phyloP scores from a whole-genome alignment of 2,113 vertebrate species.

The Raja brachyura region DNA sequence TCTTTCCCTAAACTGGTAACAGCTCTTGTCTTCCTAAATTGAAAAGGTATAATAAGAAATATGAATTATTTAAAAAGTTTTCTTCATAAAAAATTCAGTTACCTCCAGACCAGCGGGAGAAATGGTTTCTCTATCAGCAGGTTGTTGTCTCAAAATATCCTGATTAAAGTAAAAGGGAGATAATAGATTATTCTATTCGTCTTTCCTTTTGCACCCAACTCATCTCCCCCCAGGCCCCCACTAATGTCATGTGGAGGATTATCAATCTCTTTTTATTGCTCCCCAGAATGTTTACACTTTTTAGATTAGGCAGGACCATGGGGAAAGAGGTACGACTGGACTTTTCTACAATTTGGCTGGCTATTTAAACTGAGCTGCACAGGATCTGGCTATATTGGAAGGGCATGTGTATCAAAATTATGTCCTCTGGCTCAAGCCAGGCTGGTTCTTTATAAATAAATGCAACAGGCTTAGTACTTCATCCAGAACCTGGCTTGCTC shows the following conservation, averaged over 20 bases:
- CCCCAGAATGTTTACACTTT: not conserved
- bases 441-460: too few species aligned
- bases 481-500: too few species aligned
- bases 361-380: too few species aligned
- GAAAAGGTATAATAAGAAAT: not conserved
- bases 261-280: not conserved
- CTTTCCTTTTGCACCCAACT: not conserved
- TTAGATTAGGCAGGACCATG: not conserved
- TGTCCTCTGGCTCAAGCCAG: too few species aligned
- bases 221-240: not conserved
- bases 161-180: not conserved
- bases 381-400: too few species aligned
- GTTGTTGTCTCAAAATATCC: not conserved
- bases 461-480: too few species aligned
- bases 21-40: not conserved
- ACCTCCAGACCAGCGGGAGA: not conserved
- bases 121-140: not conserved
- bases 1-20: not conserved
- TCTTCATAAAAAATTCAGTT: slow-evolving; percentile 7
- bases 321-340: too few species aligned
- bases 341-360: too few species aligned
- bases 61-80: not conserved
- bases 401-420: too few species aligned
- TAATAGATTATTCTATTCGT: not conserved
- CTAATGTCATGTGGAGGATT: not conserved